Percentiles rank a stretch among this genome's conserved stretches.
Conservation (phyloP, 2,888 invertebrate species). For the Silvanus unidentatus region DNA sequence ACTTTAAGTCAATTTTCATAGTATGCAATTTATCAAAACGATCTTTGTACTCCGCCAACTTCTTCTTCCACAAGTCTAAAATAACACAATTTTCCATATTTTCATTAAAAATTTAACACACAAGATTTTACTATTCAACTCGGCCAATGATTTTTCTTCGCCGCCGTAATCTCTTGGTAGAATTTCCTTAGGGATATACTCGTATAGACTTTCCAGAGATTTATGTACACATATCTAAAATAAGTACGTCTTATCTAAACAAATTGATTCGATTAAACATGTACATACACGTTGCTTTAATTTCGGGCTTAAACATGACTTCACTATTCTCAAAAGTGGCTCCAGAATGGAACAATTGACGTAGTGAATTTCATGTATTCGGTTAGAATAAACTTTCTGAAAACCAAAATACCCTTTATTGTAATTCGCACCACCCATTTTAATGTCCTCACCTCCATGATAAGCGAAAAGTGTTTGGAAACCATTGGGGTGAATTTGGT, state of each 20-base stretch:
- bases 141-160: conserved; percentile 46
- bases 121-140: conserved; percentile 51
- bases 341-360: conserved; percentile 44
- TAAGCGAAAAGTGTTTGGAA: conserved; percentile 43
- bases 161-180: conserved; percentile 33
- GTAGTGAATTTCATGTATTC: conserved; percentile 46
- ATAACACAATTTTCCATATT: conserved; percentile 6
- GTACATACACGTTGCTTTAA: conserved; percentile 39
- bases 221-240: conserved; percentile 27
- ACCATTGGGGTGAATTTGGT: conserved; percentile 44
- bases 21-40: conserved; percentile 21
- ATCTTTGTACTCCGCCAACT: conserved; percentile 21
- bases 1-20: conserved; percentile 24
- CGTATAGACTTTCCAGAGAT: conserved; percentile 15
- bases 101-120: neutral
- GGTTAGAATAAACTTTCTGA: conserved; percentile 48
- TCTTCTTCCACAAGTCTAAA: conserved; percentile 23
- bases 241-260: conserved; percentile 1
- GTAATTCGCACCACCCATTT: no score
- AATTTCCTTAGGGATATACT: conserved; percentile 21
- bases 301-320: conserved; percentile 45
- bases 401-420: conserved; percentile 28
- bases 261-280: neutral
- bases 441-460: conserved; percentile 45
- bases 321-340: conserved; percentile 39